Percentiles rank a stretch among this genome's conserved stretches.
phyloP scores from a whole-genome alignment of 2,888 invertebrate species.

The Drosophila siamana region DNA sequence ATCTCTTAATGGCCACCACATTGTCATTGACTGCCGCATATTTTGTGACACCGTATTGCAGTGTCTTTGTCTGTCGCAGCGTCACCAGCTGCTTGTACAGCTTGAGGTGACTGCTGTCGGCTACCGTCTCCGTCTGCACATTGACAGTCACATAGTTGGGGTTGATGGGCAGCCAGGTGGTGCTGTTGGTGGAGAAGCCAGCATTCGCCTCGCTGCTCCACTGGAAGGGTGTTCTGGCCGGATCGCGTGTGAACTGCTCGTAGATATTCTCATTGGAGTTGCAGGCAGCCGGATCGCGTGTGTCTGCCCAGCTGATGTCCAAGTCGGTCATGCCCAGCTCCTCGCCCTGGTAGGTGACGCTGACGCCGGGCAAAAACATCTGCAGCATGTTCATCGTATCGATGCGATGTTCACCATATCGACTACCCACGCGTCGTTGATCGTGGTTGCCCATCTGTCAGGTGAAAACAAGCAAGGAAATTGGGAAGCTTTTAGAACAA shows the following conservation, averaged over 20 bases:
- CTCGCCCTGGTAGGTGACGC: constrained; percentile 86
- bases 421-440: constrained; percentile 88
- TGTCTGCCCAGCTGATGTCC: constrained; percentile 87
- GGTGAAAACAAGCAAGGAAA: not conserved
- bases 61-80: constrained; percentile 79
- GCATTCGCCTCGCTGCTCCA: constrained; percentile 86
- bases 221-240: constrained; percentile 88
- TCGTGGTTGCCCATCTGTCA: constrained; percentile 91
- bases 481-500: too few species aligned
- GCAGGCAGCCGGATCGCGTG: constrained; percentile 86
- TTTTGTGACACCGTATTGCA: constrained; percentile 74
- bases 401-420: constrained; percentile 88
- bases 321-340: constrained; percentile 85
- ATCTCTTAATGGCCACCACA: constrained; percentile 80
- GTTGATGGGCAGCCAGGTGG: constrained; percentile 86
- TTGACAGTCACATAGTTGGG: constrained; percentile 88
- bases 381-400: constrained; percentile 92
- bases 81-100: constrained; percentile 87
- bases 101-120: constrained; percentile 87
- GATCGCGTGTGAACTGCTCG: constrained; percentile 88
- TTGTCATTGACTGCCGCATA: constrained; percentile 76
- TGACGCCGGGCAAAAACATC: constrained; percentile 88
- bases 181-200: constrained; percentile 81
- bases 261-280: constrained; percentile 87
- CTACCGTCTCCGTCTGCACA: constrained; percentile 85